A percentile compares a stretch with the other conserved stretches of the same genome.
Conservation (phyloP, 2,113 vertebrate genomes). For the Calyptomena viridis region DNA sequence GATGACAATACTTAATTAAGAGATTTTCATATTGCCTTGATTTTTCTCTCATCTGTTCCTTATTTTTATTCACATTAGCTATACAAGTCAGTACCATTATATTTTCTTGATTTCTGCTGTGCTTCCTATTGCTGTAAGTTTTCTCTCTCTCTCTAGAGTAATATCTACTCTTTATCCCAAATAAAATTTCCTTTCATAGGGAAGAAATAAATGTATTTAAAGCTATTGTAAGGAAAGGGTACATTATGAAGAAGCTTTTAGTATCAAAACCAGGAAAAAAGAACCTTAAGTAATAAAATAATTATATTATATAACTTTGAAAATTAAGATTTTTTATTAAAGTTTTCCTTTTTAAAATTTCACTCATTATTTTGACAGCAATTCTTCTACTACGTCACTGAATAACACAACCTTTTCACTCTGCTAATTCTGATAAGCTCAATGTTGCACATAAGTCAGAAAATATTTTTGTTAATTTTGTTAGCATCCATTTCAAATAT, state of each 20-base stretch:
- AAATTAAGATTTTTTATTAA: background rate
- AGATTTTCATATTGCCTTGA: background rate
- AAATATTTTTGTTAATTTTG: background rate
- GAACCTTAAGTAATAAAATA: background rate
- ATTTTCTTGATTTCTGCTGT: background rate
- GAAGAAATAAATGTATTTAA: background rate
- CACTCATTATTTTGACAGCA: background rate
- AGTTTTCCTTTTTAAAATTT: background rate
- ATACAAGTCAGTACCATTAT: background rate
- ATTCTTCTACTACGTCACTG: background rate
- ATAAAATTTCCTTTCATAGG: background rate
- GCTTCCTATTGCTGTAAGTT: background rate
- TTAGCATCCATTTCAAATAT: background rate
- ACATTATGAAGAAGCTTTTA: background rate
- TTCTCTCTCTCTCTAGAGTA: background rate
- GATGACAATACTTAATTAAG: background rate
- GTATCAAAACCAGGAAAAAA: background rate
- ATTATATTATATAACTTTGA: background rate
- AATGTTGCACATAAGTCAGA: background rate
- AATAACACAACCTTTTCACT: background rate
- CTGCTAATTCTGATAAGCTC: background rate
- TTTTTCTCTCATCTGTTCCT: background rate
- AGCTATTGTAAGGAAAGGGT: background rate
- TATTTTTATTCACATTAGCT: background rate
- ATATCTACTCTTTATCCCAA: fast-evolving